Base-by-base conservation (phyloP, 2,888 invertebrate genomes). In the Notocelia uddmanniana region DNA sequence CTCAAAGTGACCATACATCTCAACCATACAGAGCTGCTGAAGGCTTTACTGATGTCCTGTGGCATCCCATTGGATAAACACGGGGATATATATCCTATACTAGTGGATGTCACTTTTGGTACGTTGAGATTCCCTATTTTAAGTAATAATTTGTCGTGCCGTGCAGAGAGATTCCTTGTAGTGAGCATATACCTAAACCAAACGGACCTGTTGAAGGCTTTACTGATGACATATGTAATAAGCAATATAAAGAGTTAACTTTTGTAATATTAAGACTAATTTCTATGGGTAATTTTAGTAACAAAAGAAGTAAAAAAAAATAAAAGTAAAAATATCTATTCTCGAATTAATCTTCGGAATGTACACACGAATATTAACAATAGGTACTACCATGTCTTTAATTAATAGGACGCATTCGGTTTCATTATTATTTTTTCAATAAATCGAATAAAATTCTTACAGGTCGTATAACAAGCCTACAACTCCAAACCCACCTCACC, bases 21-120 rank as follows among this genome's bases (percentile, higher is more conserved):
- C 73, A 98, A 98, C 85, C 98, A 98, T 80, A 96, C 96, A 0
- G 95, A 95, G 50, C 86, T 98, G 8, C 84, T 98, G 73, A 94
- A 96, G 77, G 96, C 97, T 0, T 94, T 98, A 70, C 92, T 99
- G 13, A 89, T 97, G 68, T 96, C 97, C 75, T 97, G 97, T 80
- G 97, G 97, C 5, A 96, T 99, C 5, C 96, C 97, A 10, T 94
- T 95, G 23, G 95, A 95, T 63, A 96, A 96, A 68, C 92, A 91
- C 21, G 76, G 77, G 0, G 88, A 89, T 15, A 83, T 92, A 5
- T 91, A 89, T 66, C 87, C 87, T 2, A 89, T 92, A 2, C 80
- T 93, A 0, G 90, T 89, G 0, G 90, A 92, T 58, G 89, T 89
- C n/a, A 84, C 88, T 19, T 80, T 89, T 41, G 92, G 92, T 92